Base-by-base conservation (phyloP, 2,888 invertebrate species). In the Hirudinaria manillensis region DNA sequence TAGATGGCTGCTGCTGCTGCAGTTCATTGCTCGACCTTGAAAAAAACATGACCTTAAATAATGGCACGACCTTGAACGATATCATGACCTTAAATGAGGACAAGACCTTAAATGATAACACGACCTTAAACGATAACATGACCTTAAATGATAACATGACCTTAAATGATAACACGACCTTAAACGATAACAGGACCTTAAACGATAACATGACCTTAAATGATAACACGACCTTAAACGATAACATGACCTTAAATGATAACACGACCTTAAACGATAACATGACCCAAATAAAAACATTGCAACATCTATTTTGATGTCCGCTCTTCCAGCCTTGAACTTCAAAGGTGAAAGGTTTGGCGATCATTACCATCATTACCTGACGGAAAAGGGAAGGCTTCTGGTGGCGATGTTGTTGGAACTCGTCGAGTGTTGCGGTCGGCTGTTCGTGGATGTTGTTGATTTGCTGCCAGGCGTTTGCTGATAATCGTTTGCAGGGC, bases 381-480 rank as follows among this genome's bases (percentile, higher is more conserved):
- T 68, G 36, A 68, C 36, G 16, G 68, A 68, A 34, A 68, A 68
- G 16, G 68, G 36, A n/a, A 34, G 36, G 36, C 34, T 34, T 36
- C 32, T 68, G 32, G 19, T 34, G 32, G 32, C 29, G 16, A 68
- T 24, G 34, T 68, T 68, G 68, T 34, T 68, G 36, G 68, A 34
- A 68, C 68, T 68, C 29, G 36, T 34, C 1, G 68, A 68, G 16
- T 68, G 68, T 21, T 68, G 68, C 6, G 68, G 68, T 36, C 32
- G n/a, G 34, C 61, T 61, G 61, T 29, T 61, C 7, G 61, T 29
- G 10, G 61, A 61, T 16, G 29, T 2, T 29, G 61, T 61, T 7
- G 61, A 61, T 29, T 61, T 61, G 61, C 24, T 29, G 24, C 24
- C 61, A 10, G 24, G 61, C 61, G 24, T 24, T n/a, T 24, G 29